Percentiles rank a stretch among this genome's conserved stretches.
phyloP scores from a whole-genome alignment of 2,113 vertebrate genomes.

The Electrona antarctica region DNA sequence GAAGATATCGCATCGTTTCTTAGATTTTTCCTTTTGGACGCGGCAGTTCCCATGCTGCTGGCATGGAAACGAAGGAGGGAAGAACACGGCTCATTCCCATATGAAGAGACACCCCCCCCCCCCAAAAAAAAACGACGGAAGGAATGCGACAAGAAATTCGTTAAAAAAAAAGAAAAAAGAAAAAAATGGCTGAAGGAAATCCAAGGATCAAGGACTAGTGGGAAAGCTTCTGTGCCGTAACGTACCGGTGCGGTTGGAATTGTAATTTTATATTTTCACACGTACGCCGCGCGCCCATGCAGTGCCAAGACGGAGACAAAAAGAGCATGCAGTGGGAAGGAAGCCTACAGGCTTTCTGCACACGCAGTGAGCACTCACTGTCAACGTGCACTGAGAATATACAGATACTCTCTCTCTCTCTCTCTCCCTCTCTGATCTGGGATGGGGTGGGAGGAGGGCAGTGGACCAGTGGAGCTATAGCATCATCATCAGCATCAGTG shows the following conservation, averaged over 20 bases:
- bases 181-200: slow-evolving; percentile 55
- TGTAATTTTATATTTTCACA: no score
- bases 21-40: slow-evolving; percentile 93
- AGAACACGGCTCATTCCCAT: slow-evolving; percentile 74
- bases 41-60: slow-evolving; percentile 95
- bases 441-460: slow-evolving; percentile 40
- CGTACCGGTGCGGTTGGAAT: no score
- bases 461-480: slow-evolving; percentile 30
- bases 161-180: background rate
- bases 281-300: no score
- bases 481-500: slow-evolving; percentile 33
- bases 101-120: slow-evolving; percentile 33
- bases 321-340: background rate
- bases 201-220: slow-evolving; percentile 32
- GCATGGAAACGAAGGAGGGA: slow-evolving; percentile 74
- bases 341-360: slow-evolving; percentile 34
- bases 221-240: background rate
- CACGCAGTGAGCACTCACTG: slow-evolving; percentile 31
- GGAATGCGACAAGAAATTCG: slow-evolving; percentile 40
- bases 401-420: slow-evolving; percentile 6
- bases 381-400: slow-evolving; percentile 48
- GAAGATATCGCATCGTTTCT: slow-evolving; percentile 96
- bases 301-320: no score
- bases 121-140: slow-evolving; percentile 12
- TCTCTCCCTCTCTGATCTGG: slow-evolving; percentile 68